Conservation (phyloP, 2,797 vertebrate species). For the Lophius americanus region DNA sequence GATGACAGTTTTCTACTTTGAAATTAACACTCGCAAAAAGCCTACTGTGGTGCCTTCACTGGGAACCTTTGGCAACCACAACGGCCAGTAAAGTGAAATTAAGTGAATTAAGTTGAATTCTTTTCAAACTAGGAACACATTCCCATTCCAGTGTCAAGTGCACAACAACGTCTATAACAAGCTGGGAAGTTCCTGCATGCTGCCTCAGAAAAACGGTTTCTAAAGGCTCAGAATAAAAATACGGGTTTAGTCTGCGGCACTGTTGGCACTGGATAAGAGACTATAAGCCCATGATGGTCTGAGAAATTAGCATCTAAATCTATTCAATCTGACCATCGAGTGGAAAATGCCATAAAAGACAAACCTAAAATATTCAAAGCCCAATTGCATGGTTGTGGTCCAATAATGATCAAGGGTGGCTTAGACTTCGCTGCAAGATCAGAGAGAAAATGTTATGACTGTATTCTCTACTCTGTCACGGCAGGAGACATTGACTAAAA, state of each 20-base stretch:
- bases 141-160: neutral
- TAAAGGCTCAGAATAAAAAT: neutral
- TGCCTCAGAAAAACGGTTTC: neutral
- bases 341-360: too few species aligned
- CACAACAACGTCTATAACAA: neutral
- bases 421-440: too few species aligned
- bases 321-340: neutral
- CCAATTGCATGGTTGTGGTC: neutral
- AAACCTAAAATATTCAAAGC: neutral
- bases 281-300: neutral
- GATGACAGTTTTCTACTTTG: too few species aligned
- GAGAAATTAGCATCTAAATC: neutral
- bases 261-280: neutral
- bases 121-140: too few species aligned
- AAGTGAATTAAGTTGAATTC: too few species aligned
- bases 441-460: neutral
- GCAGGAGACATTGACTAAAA: neutral
- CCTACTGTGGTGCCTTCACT: too few species aligned
- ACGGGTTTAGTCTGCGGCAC: neutral
- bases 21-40: too few species aligned
- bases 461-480: neutral
- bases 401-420: neutral
- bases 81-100: too few species aligned
- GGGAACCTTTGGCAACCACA: too few species aligned
- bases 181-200: neutral